These are phyloP conservation scores for Leucoraja erinaceus DNA, from an alignment of 2,113 vertebrate species.

Conservation along the genomic window DNA sequence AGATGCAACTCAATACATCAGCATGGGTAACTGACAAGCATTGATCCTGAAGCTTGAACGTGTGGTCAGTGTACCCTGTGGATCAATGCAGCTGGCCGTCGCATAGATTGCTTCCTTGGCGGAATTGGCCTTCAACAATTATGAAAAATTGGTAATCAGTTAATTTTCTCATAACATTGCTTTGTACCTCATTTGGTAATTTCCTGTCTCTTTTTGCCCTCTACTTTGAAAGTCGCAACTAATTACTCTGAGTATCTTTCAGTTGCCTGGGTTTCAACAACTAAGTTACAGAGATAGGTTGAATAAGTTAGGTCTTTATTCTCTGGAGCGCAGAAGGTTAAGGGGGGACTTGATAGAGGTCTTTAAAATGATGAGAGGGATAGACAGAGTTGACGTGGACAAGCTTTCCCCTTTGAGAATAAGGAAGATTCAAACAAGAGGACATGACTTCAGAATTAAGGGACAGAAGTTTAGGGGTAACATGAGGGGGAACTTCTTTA, in stretches of 20 bases:
- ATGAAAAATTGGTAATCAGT: background rate
- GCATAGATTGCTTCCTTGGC: background rate
- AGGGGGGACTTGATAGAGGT: too few species aligned
- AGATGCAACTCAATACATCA: background rate
- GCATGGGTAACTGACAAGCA: background rate
- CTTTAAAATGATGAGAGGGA: too few species aligned
- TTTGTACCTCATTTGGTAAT: background rate
- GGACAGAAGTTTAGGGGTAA: too few species aligned
- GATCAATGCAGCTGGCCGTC: background rate
- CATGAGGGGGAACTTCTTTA: too few species aligned
- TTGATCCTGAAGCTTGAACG: background rate
- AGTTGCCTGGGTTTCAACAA: too few species aligned
- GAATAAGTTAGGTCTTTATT: too few species aligned
- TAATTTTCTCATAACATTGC: background rate
- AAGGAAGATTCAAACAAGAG: too few species aligned
- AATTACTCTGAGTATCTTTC: background rate
- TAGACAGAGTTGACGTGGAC: too few species aligned
- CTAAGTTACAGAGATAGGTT: too few species aligned
- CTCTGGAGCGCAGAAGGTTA: too few species aligned
- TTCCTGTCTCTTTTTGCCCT: background rate
- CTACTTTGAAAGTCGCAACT: background rate
- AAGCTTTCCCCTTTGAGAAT: too few species aligned
- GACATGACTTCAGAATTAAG: too few species aligned
- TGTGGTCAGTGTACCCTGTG: background rate
- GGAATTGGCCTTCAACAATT: background rate